These are phyloP conservation scores for Onthophagus taurus DNA, from an alignment of 1,140 invertebrate genomes.

Conservation along the genomic window DNA sequence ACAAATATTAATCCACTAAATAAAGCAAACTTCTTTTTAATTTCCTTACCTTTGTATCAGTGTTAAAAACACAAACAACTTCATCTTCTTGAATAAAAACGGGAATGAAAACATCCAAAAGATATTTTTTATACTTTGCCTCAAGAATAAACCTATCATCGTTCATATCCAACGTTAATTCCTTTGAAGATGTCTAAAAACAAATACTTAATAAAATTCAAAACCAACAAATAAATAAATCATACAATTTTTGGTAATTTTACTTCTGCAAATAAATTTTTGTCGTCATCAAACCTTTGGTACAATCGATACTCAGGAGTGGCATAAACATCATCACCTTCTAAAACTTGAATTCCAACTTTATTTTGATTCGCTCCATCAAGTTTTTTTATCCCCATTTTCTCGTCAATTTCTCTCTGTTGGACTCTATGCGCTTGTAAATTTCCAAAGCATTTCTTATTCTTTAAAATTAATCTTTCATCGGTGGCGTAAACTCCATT, in stretches of 20 bases:
- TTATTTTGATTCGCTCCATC: slow-evolving; percentile 38
- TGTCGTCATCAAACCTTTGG: slow-evolving; percentile 31
- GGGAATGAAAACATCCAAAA: slow-evolving; percentile 60
- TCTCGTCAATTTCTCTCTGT: slow-evolving; percentile 49
- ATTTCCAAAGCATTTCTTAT: slow-evolving; percentile 58
- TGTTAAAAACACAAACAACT: slow-evolving; percentile 53
- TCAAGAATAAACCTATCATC: slow-evolving; percentile 63
- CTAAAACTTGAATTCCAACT: slow-evolving; percentile 30
- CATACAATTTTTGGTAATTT: slow-evolving; percentile 39
- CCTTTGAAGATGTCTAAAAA: slow-evolving; percentile 47
- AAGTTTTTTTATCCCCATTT: slow-evolving; percentile 34
- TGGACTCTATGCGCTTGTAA: slow-evolving; percentile 63
- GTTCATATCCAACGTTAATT: slow-evolving; percentile 55
- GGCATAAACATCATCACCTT: slow-evolving; percentile 21
- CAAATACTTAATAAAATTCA: slow-evolving; percentile 16
- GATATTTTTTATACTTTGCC: slow-evolving; percentile 44
- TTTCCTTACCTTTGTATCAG: slow-evolving; percentile 44
- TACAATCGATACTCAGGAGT: slow-evolving; percentile 37
- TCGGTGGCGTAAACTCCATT: slow-evolving; percentile 56
- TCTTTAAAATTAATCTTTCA: slow-evolving; percentile 48
- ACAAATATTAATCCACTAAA: background rate
- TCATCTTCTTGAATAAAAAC: slow-evolving; percentile 47
- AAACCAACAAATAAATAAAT: slow-evolving; percentile 8
- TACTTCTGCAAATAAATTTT: slow-evolving; percentile 39
- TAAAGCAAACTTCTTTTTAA: slow-evolving; percentile 8